Base-by-base conservation (phyloP, 2,888 invertebrate genomes). In the Zeuzera pyrina region DNA sequence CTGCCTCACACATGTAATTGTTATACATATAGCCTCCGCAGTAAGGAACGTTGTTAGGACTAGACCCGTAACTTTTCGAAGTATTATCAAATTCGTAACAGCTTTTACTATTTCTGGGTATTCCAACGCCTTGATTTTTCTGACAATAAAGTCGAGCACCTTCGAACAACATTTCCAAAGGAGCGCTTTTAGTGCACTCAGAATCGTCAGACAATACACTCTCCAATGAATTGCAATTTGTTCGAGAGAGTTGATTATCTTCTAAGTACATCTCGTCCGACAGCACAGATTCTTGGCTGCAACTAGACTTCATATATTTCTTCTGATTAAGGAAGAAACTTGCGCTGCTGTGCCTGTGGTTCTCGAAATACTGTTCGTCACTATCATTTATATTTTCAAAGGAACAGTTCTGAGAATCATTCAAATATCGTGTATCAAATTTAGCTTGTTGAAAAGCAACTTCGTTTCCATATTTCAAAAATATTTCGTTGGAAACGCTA, bases 161-260 rank as follows among this genome's bases (percentile, higher is more conserved):
- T 51, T 87, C 87, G 38, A 91, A 90, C 1, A 91, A 61, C 59
- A 89, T 88, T 63, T 92, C 92, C 19, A 92, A 59, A 0, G 92
- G 92, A 0, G 92, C 92, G 33, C 91, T 91, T 63, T 91, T 91
- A 3, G 91, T 92, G 44, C 87, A 86, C 47, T 90, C 90, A 0
- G 91, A 91, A 42, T 92, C 93, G 59, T 93, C 93, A 1, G 92
- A 92, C 0, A 93, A 61, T 3, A 94, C 88, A 50, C 92, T 92
- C 57, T 93, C 93, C 51, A 93, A 85, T 34, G 92, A 93, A 51
- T 91, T 90, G 52, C 91, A 91, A 52, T 90, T 90, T 3, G 87
- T 88, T 52, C 88, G 85, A 1, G 83, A 85, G 37, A 88, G 78
- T 23, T 87, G 89, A 45, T 86, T 86, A 32, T 88, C 87, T 11